phyloP scores from a whole-genome alignment of 1,140 invertebrate species.

The Cheumatopsyche charites region DNA sequence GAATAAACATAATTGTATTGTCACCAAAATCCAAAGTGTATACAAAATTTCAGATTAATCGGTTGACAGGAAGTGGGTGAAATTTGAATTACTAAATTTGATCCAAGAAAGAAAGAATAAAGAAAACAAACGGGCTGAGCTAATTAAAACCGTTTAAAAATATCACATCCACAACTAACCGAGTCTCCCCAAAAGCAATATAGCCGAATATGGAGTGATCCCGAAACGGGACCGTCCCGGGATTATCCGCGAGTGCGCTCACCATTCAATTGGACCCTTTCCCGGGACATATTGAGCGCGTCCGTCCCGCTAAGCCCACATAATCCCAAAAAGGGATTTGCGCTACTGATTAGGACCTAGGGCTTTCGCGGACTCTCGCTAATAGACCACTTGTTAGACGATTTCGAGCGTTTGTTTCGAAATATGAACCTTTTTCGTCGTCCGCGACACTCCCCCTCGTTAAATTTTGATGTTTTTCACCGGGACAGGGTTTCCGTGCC shows the following conservation, averaged over 20 bases:
- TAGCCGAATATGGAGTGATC: not conserved
- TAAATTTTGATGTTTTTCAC: no score
- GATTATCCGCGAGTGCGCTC: slow-evolving; percentile 5
- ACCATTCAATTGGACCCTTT: not conserved
- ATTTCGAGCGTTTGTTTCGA: not conserved
- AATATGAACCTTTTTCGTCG: no score
- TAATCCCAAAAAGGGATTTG: slow-evolving; percentile 20
- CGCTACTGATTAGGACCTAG: slow-evolving; percentile 6
- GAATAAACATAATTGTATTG: no score
- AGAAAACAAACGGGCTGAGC: no score
- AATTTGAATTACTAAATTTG: no score
- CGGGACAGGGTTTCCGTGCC: no score
- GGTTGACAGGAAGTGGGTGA: no score
- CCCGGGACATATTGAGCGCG: slow-evolving; percentile 17
- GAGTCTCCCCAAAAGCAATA: not conserved
- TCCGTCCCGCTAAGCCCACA: not conserved
- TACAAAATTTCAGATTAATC: no score
- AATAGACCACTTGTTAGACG: slow-evolving; percentile 14
- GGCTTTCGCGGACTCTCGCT: not conserved
- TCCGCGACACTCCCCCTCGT: no score
- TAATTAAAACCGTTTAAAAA: no score
- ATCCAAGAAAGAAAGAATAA: no score
- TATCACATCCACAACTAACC: not conserved
- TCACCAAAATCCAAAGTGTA: no score
- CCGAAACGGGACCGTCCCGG: not conserved